Evolutionary conservation across 2,888 invertebrate genomes (phyloP), one percentile per base, ranked within the genome.

Genomic region (Drosophila hawaiiensis): DNA sequence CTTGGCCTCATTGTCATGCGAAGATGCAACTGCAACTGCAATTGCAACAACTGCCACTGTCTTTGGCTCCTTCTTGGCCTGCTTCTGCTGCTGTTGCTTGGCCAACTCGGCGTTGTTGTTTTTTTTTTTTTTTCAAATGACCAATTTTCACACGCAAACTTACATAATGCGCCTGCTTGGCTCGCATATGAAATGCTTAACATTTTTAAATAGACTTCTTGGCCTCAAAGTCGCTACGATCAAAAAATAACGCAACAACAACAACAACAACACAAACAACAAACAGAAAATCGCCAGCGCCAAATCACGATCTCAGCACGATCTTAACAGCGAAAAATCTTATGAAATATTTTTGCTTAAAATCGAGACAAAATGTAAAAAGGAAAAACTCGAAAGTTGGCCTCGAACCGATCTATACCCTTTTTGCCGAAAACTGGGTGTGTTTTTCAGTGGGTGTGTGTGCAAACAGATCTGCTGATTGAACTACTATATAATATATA

Each of bases 111-210:
- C 43, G 35, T 25, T 62, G 60, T 65, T 56, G 71, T 59, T 64
- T 25, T 64, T 61, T 64, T 73, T 61, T 64, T 71, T 71, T 76
- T 84, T 79, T 90, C 89, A 87, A 90, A 90, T 89, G 89, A 89
- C 84, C 89, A 90, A 87, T 83, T 89, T 90, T 87, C 91, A 90
- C 89, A 90, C 89, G 89, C 91, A 89, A 87, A 84, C 91, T 87
- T 89, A 84, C 90, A 86, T 86, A 87, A 86, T 87, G 83, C 70
- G 67, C 76, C 78, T 31, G 71, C 63, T 65, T 41, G 82, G 69
- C 54, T 67, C 68, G 82, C 88, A 84, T 84, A 84, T 84, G 83
- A 88, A 86, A 86, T 86, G 73, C 80, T 85, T 86, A 88, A 71
- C 86, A 86, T 86, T 88, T 86, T 78, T 72, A 76, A 80, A 90